Conservation (phyloP, 2,113 vertebrate genomes). For the Pomatorhinus ruficollis region DNA sequence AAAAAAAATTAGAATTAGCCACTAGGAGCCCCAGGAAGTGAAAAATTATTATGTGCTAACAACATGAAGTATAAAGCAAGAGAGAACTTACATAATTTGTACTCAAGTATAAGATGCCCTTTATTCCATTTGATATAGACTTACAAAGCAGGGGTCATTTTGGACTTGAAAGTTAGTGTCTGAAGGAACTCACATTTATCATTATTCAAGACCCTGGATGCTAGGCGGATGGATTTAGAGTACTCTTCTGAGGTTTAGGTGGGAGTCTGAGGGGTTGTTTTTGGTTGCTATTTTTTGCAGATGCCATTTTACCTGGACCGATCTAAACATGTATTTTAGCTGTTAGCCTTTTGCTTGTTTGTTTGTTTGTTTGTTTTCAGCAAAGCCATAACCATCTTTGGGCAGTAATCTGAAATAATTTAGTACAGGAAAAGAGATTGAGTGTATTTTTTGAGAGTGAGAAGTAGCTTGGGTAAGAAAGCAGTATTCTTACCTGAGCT, state of each 20-base stretch:
- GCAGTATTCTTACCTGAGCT: neutral
- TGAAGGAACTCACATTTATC: neutral
- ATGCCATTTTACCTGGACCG: neutral
- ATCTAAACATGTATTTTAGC: neutral
- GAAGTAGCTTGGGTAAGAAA: neutral
- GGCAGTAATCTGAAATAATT: neutral
- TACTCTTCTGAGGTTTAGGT: neutral
- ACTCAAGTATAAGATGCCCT: neutral
- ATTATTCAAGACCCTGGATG: neutral
- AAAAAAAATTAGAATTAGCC: neutral
- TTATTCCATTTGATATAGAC: neutral
- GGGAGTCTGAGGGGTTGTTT: neutral
- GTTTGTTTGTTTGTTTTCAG: neutral
- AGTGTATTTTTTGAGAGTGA: neutral
- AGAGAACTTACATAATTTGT: neutral
- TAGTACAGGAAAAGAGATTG: neutral
- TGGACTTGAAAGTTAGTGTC: neutral
- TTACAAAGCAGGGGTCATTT: conserved; percentile 4
- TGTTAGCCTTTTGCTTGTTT: neutral
- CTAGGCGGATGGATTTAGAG: neutral
- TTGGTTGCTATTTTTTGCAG: neutral
- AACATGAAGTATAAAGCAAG: neutral
- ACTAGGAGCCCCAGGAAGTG: neutral
- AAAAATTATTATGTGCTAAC: conserved; percentile 9
- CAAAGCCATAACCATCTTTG: neutral